Conservation (phyloP, 1,140 invertebrate genomes). For the Dolichoris vasculosae region DNA sequence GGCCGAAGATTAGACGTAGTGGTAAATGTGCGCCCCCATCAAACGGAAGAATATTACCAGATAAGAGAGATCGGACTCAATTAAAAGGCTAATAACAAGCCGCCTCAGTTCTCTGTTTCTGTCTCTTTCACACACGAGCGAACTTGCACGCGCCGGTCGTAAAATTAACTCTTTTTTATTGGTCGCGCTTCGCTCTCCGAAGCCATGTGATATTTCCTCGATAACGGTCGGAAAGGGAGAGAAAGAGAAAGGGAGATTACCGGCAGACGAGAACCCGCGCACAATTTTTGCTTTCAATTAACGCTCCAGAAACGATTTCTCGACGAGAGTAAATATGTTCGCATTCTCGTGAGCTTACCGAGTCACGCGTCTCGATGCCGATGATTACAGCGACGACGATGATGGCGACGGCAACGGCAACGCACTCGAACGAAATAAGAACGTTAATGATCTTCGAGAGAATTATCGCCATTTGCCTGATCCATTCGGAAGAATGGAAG, state of each 20-base stretch:
- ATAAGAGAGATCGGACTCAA: slow-evolving; percentile 44
- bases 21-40: neutral
- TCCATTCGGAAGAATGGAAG: neutral
- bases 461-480: slow-evolving; percentile 36
- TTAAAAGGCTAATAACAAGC: slow-evolving; percentile 54
- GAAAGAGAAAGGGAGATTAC: slow-evolving; percentile 4
- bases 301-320: slow-evolving; percentile 33
- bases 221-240: slow-evolving; percentile 14
- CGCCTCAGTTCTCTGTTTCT: neutral
- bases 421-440: neutral
- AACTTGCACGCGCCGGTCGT: slow-evolving; percentile 62
- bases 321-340: slow-evolving; percentile 2
- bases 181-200: slow-evolving; percentile 5
- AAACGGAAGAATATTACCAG: slow-evolving; percentile 28
- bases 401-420: slow-evolving; percentile 17
- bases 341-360: slow-evolving; percentile 5
- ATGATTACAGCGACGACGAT: slow-evolving; percentile 28
- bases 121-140: slow-evolving; percentile 48
- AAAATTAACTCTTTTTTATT: slow-evolving; percentile 51
- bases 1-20: slow-evolving; percentile 35
- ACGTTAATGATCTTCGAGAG: slow-evolving; percentile 33
- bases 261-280: neutral
- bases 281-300: slow-evolving; percentile 55
- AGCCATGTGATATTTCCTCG: slow-evolving; percentile 36
- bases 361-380: slow-evolving; percentile 25